phyloP scores from a whole-genome alignment of 2,113 vertebrate genomes.

The Chelonoidis abingdonii region DNA sequence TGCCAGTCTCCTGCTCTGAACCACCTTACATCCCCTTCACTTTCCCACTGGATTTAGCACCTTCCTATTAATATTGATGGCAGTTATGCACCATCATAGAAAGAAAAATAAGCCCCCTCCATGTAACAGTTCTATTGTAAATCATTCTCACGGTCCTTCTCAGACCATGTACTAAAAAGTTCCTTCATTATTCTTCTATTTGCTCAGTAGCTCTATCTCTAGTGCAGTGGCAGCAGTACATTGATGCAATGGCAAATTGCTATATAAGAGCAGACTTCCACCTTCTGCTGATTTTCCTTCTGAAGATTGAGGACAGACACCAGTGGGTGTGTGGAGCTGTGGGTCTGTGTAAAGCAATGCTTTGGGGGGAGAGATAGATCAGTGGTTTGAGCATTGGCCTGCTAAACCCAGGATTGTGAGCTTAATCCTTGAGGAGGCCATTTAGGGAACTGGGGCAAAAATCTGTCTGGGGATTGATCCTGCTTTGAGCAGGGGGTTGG shows the following conservation, averaged over 20 bases:
- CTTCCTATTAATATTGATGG: neutral
- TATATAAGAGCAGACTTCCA: neutral
- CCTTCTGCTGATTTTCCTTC: neutral
- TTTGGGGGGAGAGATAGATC: too few relatives aligned
- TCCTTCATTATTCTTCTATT: neutral
- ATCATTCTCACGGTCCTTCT: neutral
- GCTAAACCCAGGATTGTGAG: too few relatives aligned
- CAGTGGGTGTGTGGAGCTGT: too few relatives aligned
- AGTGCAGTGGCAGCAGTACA: neutral
- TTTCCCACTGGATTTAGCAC: neutral
- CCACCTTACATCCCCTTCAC: rapidly evolving
- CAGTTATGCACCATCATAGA: neutral
- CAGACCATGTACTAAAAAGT: neutral
- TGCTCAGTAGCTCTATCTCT: neutral
- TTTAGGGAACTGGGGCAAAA: too few relatives aligned
- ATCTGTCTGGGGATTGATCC: too few relatives aligned
- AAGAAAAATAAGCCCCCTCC: neutral
- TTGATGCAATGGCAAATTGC: neutral
- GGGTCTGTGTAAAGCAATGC: too few relatives aligned
- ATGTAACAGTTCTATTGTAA: neutral
- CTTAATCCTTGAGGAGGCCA: too few relatives aligned
- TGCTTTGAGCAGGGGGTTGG: too few relatives aligned
- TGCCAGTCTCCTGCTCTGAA: neutral
- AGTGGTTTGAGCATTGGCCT: too few relatives aligned
- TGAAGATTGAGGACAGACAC: neutral